Evolutionary conservation across 2,888 invertebrate species (phyloP), one percentile per base, ranked within the genome.

Genomic region (Acanthoscelides obtectus): DNA sequence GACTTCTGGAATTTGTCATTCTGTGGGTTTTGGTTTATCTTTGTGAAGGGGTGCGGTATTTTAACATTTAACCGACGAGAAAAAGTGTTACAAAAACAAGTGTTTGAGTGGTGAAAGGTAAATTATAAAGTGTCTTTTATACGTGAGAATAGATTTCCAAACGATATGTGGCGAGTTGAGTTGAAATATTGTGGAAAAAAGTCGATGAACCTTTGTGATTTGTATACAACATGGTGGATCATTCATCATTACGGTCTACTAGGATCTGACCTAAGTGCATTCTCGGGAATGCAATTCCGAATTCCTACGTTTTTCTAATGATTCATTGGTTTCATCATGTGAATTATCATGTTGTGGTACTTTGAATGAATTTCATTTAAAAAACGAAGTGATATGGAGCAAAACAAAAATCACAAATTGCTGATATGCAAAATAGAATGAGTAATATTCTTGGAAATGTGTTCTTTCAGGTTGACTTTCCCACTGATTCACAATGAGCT

Each of bases 401-500:
- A 1, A 45, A 45, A 45, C 1, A 12, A 45, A 45, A 45, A 45
- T 12, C 1, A 1, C 45, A 45, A 45, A 45, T 45, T 45, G 12
- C 17, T 45, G 45, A 45, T 45, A 45, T 73, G 74, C 67, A 73
- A 72, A 73, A 74, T 71, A 22, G 12, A 71, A 70, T 76, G 76
- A 76, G 73, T 74, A 76, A 74, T 74, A 72, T 74, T 76, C 75
- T 74, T 17, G 73, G 75, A 74, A 76, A 70, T 70, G 21, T 68
- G 67, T 69, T 75, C 69, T 81, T 81, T 71, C 76, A 84, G 83
- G 83, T 82, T 81, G 81, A 79, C 77, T 70, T 73, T 76, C 73
- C 68, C 77, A 77, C 76, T 76, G 27, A 73, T 71, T 87, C 90
- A 91, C 88, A 90, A 94, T 94, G 94, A 94, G 94, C 89, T 94